Evolutionary conservation across 2,113 vertebrate species (phyloP), one percentile per base, ranked within the genome.

Genomic region (Dolichallabes microphthalmus): DNA sequence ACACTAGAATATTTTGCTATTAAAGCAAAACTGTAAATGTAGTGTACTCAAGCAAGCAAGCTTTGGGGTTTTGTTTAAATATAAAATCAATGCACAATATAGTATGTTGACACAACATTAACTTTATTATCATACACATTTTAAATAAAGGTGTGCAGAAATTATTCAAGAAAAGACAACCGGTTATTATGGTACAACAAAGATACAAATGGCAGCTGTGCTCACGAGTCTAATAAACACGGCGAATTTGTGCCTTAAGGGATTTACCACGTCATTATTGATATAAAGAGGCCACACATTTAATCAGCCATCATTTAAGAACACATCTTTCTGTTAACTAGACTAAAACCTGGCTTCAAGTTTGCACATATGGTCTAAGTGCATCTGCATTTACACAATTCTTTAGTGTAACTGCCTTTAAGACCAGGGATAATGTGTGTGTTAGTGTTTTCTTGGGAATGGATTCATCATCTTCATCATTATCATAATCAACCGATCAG

Each of bases 81-180:
- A 7, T 25, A 13, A 77, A 83, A 68, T 64, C 19, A 71, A 83
- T 7, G 20, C 6, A 60, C 52, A 20, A 74, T 32, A 22, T 27
- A 8, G 8, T 75, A 81, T 15, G 64, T 12, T 79, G 81, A 86
- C 17, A 60, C n/a, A 60, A 84, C 64, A 78, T 75, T 63, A 5
- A 82, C 60, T 86, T 74, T 85, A 80, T 90, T 90, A 85, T 32
- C 69, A 83, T 85, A 87, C 89, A 88, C 76, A n/a, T 73, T 83
- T 90, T 88, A 90, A 90, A 90, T 87, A 88, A 76, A 74, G 58
- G 73, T 80, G 83, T 87, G 35, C 55, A 79, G 73, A 86, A 14
- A 80, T 84, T 27, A 0, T 86, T 86, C 82, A 81, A 87, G 81
- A 88, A 87, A 78, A 85, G 85, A 88, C 75, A 69, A 75, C 20